Percentiles rank a stretch among this genome's conserved stretches.
Conservation (phyloP, 1,140 invertebrate genomes). For the Solenopsis invicta region DNA sequence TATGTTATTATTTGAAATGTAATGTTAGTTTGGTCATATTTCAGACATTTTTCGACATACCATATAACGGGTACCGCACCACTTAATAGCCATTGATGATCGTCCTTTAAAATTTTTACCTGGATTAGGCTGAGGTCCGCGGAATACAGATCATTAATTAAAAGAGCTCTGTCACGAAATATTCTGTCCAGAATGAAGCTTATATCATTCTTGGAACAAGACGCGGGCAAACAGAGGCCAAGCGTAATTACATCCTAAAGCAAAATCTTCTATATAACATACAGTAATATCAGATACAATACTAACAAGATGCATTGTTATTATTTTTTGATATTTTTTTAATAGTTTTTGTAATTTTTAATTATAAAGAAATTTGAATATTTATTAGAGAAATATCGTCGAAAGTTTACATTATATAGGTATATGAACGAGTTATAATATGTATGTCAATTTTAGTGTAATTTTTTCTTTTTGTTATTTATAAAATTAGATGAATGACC, state of each 20-base stretch:
- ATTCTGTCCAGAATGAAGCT: conserved; percentile 73
- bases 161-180: conserved; percentile 75
- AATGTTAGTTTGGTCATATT: conserved; percentile 20
- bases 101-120: conserved; percentile 77
- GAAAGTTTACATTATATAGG: neutral
- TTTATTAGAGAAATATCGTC: neutral
- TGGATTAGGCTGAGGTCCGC: conserved; percentile 77
- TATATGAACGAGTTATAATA: neutral
- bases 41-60: conserved; percentile 58
- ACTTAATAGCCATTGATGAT: conserved; percentile 75
- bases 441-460: neutral
- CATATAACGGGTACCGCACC: conserved; percentile 45
- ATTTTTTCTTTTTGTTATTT: conserved; percentile 24
- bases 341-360: neutral
- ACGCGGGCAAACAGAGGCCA: conserved; percentile 84
- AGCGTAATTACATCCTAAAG: conserved; percentile 81
- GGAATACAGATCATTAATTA: conserved; percentile 77
- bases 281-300: neutral
- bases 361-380: neutral
- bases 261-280: neutral
- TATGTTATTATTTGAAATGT: neutral
- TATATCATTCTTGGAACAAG: conserved; percentile 78
- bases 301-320: neutral
- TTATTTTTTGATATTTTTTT: neutral
- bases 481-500: neutral